Evolutionary conservation across 2,797 vertebrate species (phyloP), one percentile per base, ranked within the genome.

Genomic region (Pagetopsis macropterus): DNA sequence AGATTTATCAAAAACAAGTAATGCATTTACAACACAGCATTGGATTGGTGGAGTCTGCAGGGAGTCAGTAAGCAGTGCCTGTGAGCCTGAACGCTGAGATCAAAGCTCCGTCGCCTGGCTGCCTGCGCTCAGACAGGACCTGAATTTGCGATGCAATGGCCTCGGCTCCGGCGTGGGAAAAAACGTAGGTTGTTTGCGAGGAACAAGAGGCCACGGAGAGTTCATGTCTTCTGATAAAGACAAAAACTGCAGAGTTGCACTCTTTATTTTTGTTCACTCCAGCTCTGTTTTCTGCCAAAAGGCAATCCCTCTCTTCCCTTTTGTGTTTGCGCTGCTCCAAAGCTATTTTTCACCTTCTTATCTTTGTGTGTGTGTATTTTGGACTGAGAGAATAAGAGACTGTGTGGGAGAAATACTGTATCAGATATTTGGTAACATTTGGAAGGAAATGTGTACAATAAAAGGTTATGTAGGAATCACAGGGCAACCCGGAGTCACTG

Each of bases 371-470:
- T 82, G 33, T 72, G 58, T 60, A 54, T 19, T 76, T 68, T 61
- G 80, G 65, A 56, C 17, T 27, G 27, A 3, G 10, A 54, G 48
- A 55, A 48, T 67, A 50, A 31, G 44, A 55, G 52, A 13, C 21
- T 46, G 57, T 63, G 59, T 81, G 79, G 49, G 65, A 84, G 74
- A 71, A 70, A 64, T 88, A 78, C 41, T 61, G 33, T 57, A 84
- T 91, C 79, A 88, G 55, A 88, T 88, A 79, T 80, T 84, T 79
- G 45, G 37, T 80, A 78, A 76, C 65, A 84, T 75, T 90, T 91
- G 78, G 82, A 93, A 93, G 92, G 92, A 94, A 92, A 86, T 87
- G 19, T 83, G 79, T 87, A 94, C 90, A 92, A 93, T 92, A 74
- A 91, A 83, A 80, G 87, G 90, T 91, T 91, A 88, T 78, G 58